Conservation (phyloP, 2,888 invertebrate genomes). For the Chironomus tentans region DNA sequence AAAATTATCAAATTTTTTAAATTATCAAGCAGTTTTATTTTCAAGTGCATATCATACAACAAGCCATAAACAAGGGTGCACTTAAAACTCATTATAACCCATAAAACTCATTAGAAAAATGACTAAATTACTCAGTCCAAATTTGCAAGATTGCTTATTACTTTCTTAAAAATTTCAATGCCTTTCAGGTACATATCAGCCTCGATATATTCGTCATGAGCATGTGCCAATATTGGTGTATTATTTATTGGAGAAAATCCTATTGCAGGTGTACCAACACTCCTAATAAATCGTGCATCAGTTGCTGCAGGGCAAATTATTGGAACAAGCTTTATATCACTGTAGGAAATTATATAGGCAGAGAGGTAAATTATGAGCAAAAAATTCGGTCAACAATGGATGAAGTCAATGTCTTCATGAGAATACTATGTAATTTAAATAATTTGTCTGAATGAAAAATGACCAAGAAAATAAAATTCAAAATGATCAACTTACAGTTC, state of each 20-base stretch:
- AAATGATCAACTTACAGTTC: conserved; percentile 46
- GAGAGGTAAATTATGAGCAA: not conserved
- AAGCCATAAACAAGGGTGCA: too few relatives aligned
- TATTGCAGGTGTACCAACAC: conserved; percentile 68
- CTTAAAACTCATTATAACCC: too few relatives aligned
- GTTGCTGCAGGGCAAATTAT: conserved; percentile 59
- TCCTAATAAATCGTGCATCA: conserved; percentile 65
- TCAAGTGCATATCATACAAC: too few relatives aligned
- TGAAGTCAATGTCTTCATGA: too few relatives aligned
- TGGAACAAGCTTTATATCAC: not conserved
- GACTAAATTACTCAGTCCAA: not conserved
- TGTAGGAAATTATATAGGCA: not conserved
- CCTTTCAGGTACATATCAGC: conserved; percentile 70
- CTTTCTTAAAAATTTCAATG: conserved; percentile 59
- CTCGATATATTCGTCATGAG: conserved; percentile 79
- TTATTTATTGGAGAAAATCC: conserved; percentile 87
- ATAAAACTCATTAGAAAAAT: too few relatives aligned
- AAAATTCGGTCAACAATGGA: not conserved
- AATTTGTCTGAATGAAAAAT: conserved; percentile 49
- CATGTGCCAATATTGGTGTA: conserved; percentile 78
- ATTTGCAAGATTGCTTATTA: conserved; percentile 42
- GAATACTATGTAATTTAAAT: conserved; percentile 41
- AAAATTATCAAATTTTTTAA: too few relatives aligned
- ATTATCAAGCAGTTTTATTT: too few relatives aligned
- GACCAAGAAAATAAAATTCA: too few relatives aligned